Evolutionary conservation across 2,113 vertebrate genomes (phyloP), one percentile per base, ranked within the genome.

Genomic region (Myrmecophaga tridactyla): DNA sequence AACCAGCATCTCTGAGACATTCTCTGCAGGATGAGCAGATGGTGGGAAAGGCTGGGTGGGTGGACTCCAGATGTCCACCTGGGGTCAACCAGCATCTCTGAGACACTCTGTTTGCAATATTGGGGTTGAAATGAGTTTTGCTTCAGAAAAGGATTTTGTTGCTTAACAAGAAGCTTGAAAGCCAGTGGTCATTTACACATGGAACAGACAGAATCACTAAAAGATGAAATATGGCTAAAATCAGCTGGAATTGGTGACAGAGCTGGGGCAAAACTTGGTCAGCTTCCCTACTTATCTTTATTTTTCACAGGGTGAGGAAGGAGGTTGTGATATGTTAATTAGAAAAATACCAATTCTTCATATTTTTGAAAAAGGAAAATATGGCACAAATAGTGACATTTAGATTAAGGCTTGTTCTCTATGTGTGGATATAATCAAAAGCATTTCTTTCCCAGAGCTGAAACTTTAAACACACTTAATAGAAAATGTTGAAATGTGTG

Each of bases 1-100:
- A 7, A 39, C 18, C 8, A 43, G 51, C 25, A 72, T 34, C 10
- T 18, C 41, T 14, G 48, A 90, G 63, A 29, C 46, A 20, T 0
- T 51, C n/a, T 36, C n/a, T n/a, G n/a, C n/a, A n/a, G n/a, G n/a
- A 31, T 43, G 9, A 31, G 39, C 1, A 0, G 0, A 12, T 10
- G 25, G 27, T 14, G 25, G 4, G 4, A n/a, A n/a, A n/a, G 29
- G 6, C 2, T 14, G 25, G 6, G 21, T 21, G 5, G 31, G 36
- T 9, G n/a, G n/a, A n/a, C n/a, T n/a, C n/a, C n/a, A n/a, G n/a
- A n/a, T n/a, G n/a, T n/a, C n/a, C n/a, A n/a, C n/a, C n/a, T n/a
- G 1, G 31, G 25, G 43, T 36, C 63, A 7, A 39, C 18, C 8
- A 43, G 51, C 25, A 72, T 34, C 10, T 18, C 41, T 14, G 48